These are phyloP conservation scores for Phaethon lepturus DNA, from an alignment of 2,113 vertebrate genomes.

Conservation along the genomic window DNA sequence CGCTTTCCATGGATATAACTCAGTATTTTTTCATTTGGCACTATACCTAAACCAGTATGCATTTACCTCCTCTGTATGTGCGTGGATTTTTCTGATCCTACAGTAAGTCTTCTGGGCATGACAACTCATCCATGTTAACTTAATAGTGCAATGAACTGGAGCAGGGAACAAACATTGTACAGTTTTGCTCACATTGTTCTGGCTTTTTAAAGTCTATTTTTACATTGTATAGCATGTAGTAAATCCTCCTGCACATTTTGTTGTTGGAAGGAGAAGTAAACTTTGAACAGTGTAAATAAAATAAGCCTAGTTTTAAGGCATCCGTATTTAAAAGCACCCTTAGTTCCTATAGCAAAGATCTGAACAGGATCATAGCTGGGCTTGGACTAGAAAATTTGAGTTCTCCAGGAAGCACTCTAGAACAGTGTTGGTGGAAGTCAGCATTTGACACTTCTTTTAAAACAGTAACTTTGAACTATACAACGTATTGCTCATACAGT, in stretches of 20 bases:
- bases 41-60: conserved; percentile 46
- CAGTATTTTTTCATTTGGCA: conserved; percentile 12
- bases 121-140: conserved; percentile 54
- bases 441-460: background rate
- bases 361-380: background rate
- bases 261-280: conserved; percentile 29
- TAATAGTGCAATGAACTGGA: conserved; percentile 58
- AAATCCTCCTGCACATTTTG: conserved; percentile 51
- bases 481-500: conserved; percentile 2
- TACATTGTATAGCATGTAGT: conserved; percentile 62
- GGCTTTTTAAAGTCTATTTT: conserved; percentile 66
- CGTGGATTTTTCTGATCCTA: conserved; percentile 45
- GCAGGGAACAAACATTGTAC: conserved; percentile 61
- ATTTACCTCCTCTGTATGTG: conserved; percentile 23
- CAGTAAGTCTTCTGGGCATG: conserved; percentile 67
- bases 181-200: conserved; percentile 56
- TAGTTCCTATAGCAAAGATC: conserved; percentile 22
- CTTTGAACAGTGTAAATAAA: conserved; percentile 61
- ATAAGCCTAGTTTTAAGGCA: conserved; percentile 37
- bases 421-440: background rate
- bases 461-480: background rate
- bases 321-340: background rate
- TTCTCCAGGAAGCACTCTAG: background rate
- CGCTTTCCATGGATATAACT: conserved; percentile 43
- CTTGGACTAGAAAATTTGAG: conserved; percentile 38